A percentile compares a stretch with the other conserved stretches of the same genome.
These are phyloP conservation scores for Vultur gryphus DNA, from an alignment of 2,797 vertebrate genomes.

Conservation along the genomic window DNA sequence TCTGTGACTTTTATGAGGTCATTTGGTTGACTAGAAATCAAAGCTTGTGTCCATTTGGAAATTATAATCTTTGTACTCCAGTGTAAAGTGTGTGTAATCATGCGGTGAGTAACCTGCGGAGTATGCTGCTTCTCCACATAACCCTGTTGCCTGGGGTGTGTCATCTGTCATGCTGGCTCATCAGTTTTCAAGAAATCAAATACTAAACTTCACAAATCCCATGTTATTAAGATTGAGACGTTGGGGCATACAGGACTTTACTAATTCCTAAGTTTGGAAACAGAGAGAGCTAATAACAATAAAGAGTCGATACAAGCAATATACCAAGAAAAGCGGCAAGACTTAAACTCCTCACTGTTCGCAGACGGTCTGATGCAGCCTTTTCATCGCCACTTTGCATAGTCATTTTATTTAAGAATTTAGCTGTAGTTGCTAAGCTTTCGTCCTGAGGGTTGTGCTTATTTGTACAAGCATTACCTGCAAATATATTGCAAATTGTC, in stretches of 20 bases:
- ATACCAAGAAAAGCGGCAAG: not conserved
- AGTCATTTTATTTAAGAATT: not conserved
- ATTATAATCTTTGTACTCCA: not conserved
- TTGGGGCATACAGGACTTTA: not conserved
- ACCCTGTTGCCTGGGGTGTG: not conserved
- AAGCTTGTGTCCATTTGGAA: not conserved
- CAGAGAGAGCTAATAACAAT: not conserved
- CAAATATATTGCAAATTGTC: not conserved
- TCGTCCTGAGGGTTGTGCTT: not conserved
- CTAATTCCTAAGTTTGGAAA: not conserved
- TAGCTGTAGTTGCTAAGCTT: not conserved
- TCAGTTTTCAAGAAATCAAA: not conserved
- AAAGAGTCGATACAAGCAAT: not conserved
- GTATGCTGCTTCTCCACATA: not conserved
- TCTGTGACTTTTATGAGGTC: not conserved
- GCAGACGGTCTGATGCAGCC: fast-evolving
- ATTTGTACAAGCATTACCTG: not conserved
- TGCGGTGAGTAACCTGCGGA: not conserved
- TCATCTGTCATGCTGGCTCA: not conserved
- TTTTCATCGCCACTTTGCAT: fast-evolving
- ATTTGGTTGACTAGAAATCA: not conserved
- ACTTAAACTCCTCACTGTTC: not conserved
- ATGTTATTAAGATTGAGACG: not conserved
- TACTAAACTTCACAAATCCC: not conserved
- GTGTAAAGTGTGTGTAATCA: not conserved